Evolutionary conservation across 1,140 invertebrate genomes (phyloP).

Genomic region (Amyelois transitella): DNA sequence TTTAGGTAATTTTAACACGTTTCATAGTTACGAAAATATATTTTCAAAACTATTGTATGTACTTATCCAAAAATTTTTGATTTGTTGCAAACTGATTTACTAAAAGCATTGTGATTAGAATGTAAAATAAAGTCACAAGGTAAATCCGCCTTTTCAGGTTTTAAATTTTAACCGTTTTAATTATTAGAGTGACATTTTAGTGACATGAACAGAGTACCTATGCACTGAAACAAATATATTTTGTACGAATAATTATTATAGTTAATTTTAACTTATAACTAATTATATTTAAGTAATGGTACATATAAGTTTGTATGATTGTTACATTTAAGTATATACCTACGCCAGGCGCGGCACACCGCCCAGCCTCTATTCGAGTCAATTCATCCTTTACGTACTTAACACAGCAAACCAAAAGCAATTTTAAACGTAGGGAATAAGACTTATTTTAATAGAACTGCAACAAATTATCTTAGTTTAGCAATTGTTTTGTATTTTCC

Average conservation of each 20-base stretch:
- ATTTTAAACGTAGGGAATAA: constrained; percentile 44
- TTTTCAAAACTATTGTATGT: neutral
- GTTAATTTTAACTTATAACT: constrained; percentile 39
- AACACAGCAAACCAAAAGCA: constrained; percentile 44
- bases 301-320: constrained; percentile 39
- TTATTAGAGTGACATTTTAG: constrained; percentile 2
- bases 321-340: constrained; percentile 29
- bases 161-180: constrained; percentile 21
- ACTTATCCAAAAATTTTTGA: neutral
- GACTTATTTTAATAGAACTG: constrained; percentile 31
- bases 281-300: constrained; percentile 30
- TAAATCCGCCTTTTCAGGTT: constrained; percentile 20
- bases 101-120: neutral
- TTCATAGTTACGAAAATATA: neutral
- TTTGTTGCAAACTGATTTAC: neutral
- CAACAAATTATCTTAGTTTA: constrained; percentile 2
- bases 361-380: constrained; percentile 38
- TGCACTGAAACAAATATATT: constrained; percentile 38
- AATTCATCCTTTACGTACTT: constrained; percentile 52
- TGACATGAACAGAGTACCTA: constrained; percentile 21
- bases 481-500: neutral
- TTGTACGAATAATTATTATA: constrained; percentile 42
- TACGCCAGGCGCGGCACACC: constrained; percentile 9
- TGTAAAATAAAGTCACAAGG: constrained; percentile 11
- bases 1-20: neutral